These are phyloP conservation scores for Globicephala melas DNA, from an alignment of 2,113 vertebrate species.

Conservation along the genomic window DNA sequence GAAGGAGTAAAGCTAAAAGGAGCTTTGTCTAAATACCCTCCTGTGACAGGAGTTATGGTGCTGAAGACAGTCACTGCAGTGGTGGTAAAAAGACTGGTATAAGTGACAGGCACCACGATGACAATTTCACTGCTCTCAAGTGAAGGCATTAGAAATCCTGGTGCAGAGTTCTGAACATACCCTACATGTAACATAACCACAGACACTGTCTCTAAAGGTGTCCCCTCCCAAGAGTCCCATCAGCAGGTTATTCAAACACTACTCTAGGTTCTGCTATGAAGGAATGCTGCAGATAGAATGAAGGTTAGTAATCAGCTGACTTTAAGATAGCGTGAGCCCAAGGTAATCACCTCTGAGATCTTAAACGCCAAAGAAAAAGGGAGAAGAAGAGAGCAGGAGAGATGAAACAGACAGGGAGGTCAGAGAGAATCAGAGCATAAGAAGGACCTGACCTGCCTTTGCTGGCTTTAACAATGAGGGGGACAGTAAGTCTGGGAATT, in stretches of 20 bases:
- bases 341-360: background rate
- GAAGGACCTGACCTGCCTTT: background rate
- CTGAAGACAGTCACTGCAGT: background rate
- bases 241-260: background rate
- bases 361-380: background rate
- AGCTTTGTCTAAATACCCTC: background rate
- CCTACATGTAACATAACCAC: background rate
- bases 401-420: background rate
- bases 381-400: background rate
- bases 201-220: background rate
- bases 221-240: background rate
- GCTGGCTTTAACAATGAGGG: background rate
- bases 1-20: background rate
- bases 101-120: background rate
- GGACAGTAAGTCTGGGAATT: too few relatives aligned
- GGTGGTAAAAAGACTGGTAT: background rate
- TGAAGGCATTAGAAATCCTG: background rate
- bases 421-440: background rate
- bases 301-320: background rate
- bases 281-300: background rate
- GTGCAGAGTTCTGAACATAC: background rate
- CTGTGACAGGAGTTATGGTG: background rate
- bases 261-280: background rate
- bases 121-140: background rate
- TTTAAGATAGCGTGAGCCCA: background rate